Evolutionary conservation across 2,888 invertebrate species (phyloP), one percentile per base, ranked within the genome.

Genomic region (Trachelus stipa): DNA sequence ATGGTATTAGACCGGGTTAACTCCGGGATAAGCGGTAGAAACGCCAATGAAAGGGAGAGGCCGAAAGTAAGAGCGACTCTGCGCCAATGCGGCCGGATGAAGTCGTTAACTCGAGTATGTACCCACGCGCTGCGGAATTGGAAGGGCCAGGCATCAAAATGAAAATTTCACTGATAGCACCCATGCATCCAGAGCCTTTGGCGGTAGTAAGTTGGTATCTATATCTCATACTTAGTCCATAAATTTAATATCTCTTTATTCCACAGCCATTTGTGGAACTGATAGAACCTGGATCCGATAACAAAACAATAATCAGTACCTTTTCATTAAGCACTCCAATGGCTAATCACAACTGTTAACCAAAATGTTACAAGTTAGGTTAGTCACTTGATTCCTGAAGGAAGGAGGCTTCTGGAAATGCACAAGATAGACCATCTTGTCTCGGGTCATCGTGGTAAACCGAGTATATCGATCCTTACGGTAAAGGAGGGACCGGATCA

Each of bases 101-200:
- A 88, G 85, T 87, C 87, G 88, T 88, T 88, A 88, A 88, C 87
- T 88, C 85, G 85, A 87, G 88, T 87, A 84, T 85, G 88, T 87
- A 88, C 86, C 84, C 84, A 84, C 87, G 85, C 79, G 85, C 12
- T 34, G 71, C 71, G 11, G 69, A 77, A 56, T 56, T 56, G 56
- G 34, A 68, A 73, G 77, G 74, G 11, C 34, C 35, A 82, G 79
- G 83, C 78, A 77, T 34, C 71, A 81, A 83, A 87, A 85, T 84
- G 87, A 87, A 88, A 87, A 87, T 88, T 85, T 82, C 83, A 81
- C 79, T 81, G 84, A 85, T 85, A 85, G 56, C 23, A 56, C 9
- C 23, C 23, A 9, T 23, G 56, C 23, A 56, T 23, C 23, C 9
- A 56, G 56, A 56, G 56, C 9, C 15, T 56, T 56, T 56, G 56